These are phyloP conservation scores for Hozukius guyotensis DNA, from an alignment of 2,797 vertebrate species.

Conservation along the genomic window DNA sequence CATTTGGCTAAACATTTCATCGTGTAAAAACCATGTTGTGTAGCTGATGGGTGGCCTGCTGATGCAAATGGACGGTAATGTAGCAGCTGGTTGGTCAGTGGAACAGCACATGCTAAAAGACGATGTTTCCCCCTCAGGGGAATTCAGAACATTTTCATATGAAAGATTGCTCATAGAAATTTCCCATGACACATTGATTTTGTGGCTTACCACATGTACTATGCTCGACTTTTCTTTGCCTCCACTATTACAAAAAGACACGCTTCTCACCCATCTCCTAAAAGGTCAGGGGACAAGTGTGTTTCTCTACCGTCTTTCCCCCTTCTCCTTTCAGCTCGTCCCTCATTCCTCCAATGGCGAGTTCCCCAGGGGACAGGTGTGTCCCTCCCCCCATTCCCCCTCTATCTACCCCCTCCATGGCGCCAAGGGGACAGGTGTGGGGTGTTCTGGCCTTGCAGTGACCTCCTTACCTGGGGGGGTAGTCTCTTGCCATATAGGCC, in stretches of 20 bases:
- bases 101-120: background rate
- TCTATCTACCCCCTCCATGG: conserved; percentile 32
- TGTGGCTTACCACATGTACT: background rate
- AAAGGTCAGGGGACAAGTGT: conserved; percentile 56
- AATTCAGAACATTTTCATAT: background rate
- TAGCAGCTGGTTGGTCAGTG: background rate
- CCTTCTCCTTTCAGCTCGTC: conserved; percentile 14
- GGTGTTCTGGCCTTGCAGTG: conserved; percentile 58
- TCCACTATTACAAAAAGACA: background rate
- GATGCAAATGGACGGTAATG: background rate
- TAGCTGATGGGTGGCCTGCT: background rate
- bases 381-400: conserved; percentile 7
- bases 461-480: conserved; percentile 60
- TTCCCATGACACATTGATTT: conserved; percentile 1
- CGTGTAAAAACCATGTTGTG: conserved; percentile 1
- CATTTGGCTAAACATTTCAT: conserved; percentile 36
- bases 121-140: background rate
- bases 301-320: conserved; percentile 8
- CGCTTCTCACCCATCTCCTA: background rate
- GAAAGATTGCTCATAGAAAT: conserved; percentile 1
- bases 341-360: conserved; percentile 20
- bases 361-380: conserved; percentile 64
- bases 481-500: conserved; percentile 12
- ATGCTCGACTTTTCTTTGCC: background rate
- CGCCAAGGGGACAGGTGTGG: conserved; percentile 69